Base-by-base conservation (phyloP, 2,888 invertebrate genomes). In the Polymixis lichenea region DNA sequence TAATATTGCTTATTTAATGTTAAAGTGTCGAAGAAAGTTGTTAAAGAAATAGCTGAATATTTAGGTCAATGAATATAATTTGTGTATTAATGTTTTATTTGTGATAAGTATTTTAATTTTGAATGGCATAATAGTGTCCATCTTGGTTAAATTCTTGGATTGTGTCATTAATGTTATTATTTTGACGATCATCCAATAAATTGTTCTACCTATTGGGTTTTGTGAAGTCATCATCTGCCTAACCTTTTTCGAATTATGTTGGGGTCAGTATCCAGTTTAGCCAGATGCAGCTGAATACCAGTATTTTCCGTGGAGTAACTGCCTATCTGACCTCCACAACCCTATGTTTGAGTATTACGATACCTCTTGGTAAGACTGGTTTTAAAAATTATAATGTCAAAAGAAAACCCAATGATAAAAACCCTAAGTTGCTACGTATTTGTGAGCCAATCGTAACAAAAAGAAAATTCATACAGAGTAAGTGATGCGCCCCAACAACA, bases 401-500 rank as follows among this genome's bases (percentile, higher is more conserved):
- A 56, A n/a, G 4, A 32, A n/a, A 46, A 71, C n/a, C 19, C n/a
- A 9, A 46, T 46, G 28, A 25, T 28, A 53, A 22, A 38, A 38
- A 25, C 68, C 15, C 22, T 32, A 32, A 56, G n/a, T 56, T 25
- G 9, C 17, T 53, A 55, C 15, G n/a, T 62, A 61, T 62, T 67
- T 32, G 49, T 58, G 13, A 19, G 19, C 9, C 51, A 58, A 22
- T 46, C 32, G 6, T 32, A 72, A 75, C 28, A 38, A 55, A 68
- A 82, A 72, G 62, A 62, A 85, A 83, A 74, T 77, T 81, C 64
- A 46, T 38, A 46, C 28, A 17, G 11, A 32, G 72, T 77, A 82
- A 78, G 70, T 70, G 82, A 81, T 72, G 82, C 77, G 75, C 72
- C 70, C 70, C 55, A 62, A 64, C 83, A 70, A 88, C 72, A 82